Percentiles rank a stretch among this genome's conserved stretches.
phyloP scores from a whole-genome alignment of 2,113 vertebrate species.

The Syngnathus floridae region DNA sequence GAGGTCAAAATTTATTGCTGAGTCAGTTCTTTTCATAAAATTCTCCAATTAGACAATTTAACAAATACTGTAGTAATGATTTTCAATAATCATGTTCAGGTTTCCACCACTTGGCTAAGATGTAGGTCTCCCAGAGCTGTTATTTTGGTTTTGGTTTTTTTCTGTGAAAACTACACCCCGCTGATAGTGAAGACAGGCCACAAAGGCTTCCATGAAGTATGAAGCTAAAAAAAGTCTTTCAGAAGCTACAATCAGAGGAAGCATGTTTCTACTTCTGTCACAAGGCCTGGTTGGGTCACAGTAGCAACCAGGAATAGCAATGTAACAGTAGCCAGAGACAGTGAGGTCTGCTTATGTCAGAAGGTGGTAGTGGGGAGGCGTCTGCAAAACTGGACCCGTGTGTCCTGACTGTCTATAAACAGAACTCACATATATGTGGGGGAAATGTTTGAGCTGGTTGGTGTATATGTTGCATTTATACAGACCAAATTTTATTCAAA shows the following conservation, averaged over 20 bases:
- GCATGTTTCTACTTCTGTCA: slow-evolving; percentile 31
- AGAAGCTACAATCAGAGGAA: slow-evolving; percentile 12
- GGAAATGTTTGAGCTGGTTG: slow-evolving; percentile 16
- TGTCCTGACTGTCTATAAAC: slow-evolving; percentile 53
- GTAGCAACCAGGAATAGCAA: slow-evolving; percentile 65
- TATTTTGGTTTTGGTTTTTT: background rate
- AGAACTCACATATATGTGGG: slow-evolving; percentile 37
- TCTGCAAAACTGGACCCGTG: slow-evolving; percentile 36
- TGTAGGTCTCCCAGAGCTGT: background rate
- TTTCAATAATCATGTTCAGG: background rate
- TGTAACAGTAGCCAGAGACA: slow-evolving; percentile 65
- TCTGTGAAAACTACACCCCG: background rate
- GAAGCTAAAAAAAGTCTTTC: background rate
- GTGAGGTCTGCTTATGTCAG: slow-evolving; percentile 43
- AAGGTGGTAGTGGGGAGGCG: slow-evolving; percentile 19
- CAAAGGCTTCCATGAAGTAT: background rate
- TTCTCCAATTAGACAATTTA: background rate
- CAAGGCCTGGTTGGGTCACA: slow-evolving; percentile 50
- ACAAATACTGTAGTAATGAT: background rate
- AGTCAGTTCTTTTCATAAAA: background rate
- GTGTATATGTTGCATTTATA: slow-evolving; percentile 6
- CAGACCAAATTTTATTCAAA: slow-evolving; percentile 6
- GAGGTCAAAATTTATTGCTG: background rate
- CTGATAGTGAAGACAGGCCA: background rate
- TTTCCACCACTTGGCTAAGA: background rate